These are phyloP conservation scores for Leucania comma DNA, from an alignment of 2,888 invertebrate species.

Conservation along the genomic window DNA sequence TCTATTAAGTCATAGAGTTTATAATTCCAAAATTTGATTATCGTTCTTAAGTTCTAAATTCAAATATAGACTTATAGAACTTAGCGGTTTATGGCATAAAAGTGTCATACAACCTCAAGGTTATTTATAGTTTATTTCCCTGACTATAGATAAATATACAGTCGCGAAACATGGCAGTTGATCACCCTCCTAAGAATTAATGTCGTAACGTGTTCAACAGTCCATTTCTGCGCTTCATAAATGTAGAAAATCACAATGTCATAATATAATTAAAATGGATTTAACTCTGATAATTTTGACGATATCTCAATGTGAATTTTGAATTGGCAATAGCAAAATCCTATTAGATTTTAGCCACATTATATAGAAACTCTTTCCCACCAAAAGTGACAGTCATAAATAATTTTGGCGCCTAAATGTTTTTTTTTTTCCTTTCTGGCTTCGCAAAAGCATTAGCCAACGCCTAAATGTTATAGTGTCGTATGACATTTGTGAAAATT, in stretches of 20 bases:
- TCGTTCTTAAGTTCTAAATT: background rate
- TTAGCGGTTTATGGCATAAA: background rate
- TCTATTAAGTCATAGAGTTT: background rate
- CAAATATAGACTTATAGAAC: background rate
- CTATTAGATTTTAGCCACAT: background rate
- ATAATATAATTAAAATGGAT: slow-evolving; percentile 5
- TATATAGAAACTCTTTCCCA: too few species aligned
- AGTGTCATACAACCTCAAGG: background rate
- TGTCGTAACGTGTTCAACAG: background rate
- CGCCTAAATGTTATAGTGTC: too few species aligned
- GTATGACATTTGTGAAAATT: too few species aligned
- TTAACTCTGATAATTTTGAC: slow-evolving; percentile 16
- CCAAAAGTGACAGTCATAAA: too few species aligned
- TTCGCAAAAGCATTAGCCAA: too few species aligned
- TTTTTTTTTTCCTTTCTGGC: too few species aligned
- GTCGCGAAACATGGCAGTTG: background rate
- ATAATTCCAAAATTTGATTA: background rate
- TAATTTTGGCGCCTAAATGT: too few species aligned
- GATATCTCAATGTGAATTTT: background rate
- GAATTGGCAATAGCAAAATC: background rate
- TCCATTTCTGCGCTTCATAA: background rate
- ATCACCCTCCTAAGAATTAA: background rate
- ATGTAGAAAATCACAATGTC: background rate
- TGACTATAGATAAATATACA: background rate
- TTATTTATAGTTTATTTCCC: background rate